Conservation (phyloP, 2,888 invertebrate genomes). For the Calameuta idolon region DNA sequence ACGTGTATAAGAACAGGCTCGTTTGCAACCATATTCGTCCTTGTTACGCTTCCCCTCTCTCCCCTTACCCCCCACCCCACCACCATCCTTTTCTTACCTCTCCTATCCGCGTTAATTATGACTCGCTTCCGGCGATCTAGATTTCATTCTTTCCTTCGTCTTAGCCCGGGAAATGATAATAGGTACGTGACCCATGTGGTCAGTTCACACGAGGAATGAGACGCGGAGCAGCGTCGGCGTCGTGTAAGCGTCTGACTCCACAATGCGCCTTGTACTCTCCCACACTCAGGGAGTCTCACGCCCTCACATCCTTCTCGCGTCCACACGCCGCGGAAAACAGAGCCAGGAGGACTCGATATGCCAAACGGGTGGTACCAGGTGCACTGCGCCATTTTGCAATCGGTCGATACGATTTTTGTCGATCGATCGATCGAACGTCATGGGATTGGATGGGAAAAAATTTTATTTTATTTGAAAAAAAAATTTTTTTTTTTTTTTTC, state of each 20-base stretch:
- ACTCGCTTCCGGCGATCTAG: conserved; percentile 67
- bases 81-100: conserved; percentile 26
- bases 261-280: conserved; percentile 66
- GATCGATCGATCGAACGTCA: too few species aligned
- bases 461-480: too few species aligned
- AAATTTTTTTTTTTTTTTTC: too few species aligned
- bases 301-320: conserved; percentile 64
- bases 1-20: background rate
- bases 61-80: conserved; percentile 25
- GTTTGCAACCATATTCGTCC: background rate
- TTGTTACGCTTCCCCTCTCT: conserved; percentile 16
- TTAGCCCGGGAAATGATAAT: conserved; percentile 65
- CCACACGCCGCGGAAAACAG: conserved; percentile 28
- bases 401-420: too few species aligned
- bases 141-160: conserved; percentile 64
- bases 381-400: too few species aligned
- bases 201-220: conserved; percentile 67
- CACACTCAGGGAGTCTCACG: conserved; percentile 66
- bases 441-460: too few species aligned
- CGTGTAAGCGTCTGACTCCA: conserved; percentile 45
- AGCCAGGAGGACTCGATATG: too few species aligned
- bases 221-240: conserved; percentile 36
- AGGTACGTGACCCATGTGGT: conserved; percentile 68
- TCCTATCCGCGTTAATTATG: conserved; percentile 63
- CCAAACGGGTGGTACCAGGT: too few species aligned